phyloP scores from a whole-genome alignment of 2,888 invertebrate species.

The Drosophila niveifrons region DNA sequence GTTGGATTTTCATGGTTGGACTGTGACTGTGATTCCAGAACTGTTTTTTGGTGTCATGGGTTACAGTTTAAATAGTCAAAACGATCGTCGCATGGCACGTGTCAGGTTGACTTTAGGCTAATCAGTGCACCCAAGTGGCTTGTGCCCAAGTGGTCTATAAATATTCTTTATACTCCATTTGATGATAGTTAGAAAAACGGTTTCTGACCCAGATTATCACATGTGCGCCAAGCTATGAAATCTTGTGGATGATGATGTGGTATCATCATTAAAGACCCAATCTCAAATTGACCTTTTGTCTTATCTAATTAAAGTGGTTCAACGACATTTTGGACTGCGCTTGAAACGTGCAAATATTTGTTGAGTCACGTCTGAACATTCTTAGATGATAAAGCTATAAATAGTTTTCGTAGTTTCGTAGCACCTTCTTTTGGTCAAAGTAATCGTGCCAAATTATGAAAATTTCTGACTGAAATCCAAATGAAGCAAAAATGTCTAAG shows the following conservation, averaged over 20 bases:
- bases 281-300: background rate
- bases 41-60: slow-evolving; percentile 26
- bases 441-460: slow-evolving; percentile 36
- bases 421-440: slow-evolving; percentile 11
- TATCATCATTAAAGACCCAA: background rate
- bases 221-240: background rate
- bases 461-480: background rate
- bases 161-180: slow-evolving; percentile 15
- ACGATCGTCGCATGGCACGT: slow-evolving; percentile 23
- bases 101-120: slow-evolving; percentile 13
- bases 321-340: slow-evolving; percentile 33
- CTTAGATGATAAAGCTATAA: slow-evolving; percentile 18
- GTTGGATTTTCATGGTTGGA: slow-evolving; percentile 47
- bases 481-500: background rate
- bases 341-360: background rate
- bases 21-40: slow-evolving; percentile 22
- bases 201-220: background rate
- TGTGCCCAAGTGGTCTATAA: background rate
- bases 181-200: slow-evolving; percentile 10
- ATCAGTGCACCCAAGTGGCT: slow-evolving; percentile 19
- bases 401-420: slow-evolving; percentile 10
- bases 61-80: slow-evolving; percentile 52
- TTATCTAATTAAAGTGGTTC: slow-evolving; percentile 29
- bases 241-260: background rate
- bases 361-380: slow-evolving; percentile 43